Conservation (phyloP, 2,797 vertebrate genomes). For the Holocentrus rufus region DNA sequence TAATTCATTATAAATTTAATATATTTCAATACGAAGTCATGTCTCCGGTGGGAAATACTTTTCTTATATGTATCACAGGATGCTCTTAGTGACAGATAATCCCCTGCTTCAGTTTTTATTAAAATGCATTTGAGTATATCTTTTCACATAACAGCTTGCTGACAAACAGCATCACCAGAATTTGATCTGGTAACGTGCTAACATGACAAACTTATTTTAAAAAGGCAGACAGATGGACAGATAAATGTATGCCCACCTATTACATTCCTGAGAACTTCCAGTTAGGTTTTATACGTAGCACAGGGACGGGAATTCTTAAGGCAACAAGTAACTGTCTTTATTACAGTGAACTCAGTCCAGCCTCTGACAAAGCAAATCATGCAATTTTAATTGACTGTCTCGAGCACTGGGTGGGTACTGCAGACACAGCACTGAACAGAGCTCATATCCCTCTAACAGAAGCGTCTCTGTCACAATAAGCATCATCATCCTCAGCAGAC, state of each 20-base stretch:
- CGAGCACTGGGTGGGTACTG: neutral
- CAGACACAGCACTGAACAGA: neutral
- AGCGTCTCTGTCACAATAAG: neutral
- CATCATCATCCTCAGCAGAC: constrained; percentile 5
- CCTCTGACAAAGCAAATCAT: constrained; percentile 19
- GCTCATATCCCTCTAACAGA: neutral
- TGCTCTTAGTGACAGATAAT: neutral
- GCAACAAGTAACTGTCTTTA: neutral
- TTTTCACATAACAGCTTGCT: neutral
- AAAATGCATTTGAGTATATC: neutral
- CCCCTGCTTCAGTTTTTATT: neutral
- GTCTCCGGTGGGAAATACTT: too few species aligned
- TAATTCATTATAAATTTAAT: too few species aligned
- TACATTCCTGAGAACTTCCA: constrained; percentile 31
- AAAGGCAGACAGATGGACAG: neutral
- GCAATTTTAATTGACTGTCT: constrained; percentile 9
- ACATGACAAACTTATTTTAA: constrained; percentile 2
- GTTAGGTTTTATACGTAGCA: neutral
- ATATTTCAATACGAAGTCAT: too few species aligned
- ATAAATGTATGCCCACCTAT: neutral
- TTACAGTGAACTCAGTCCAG: constrained; percentile 17
- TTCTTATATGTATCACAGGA: too few species aligned
- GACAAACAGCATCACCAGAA: constrained; percentile 4
- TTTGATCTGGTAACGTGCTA: neutral
- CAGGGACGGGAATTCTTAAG: constrained; percentile 19